These are phyloP conservation scores for Zaprionus camerounensis DNA, from an alignment of 1,140 invertebrate species.

Conservation along the genomic window DNA sequence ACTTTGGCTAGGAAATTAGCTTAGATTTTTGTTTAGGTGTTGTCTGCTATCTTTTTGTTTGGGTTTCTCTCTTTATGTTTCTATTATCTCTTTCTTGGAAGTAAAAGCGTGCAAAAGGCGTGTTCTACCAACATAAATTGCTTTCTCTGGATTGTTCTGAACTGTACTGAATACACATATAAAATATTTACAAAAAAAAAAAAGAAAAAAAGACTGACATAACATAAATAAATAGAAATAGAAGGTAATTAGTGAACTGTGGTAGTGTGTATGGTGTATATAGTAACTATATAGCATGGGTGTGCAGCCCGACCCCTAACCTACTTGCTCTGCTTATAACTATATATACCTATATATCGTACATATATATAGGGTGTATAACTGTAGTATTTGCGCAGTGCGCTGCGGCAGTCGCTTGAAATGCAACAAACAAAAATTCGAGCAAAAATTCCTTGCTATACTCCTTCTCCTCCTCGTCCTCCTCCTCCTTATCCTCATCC, in stretches of 20 bases:
- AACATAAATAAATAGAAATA: slow-evolving; percentile 60
- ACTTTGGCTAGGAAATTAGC: slow-evolving; percentile 37
- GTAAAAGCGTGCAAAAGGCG: slow-evolving; percentile 69
- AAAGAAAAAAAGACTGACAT: slow-evolving; percentile 30
- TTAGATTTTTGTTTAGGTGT: slow-evolving; percentile 20
- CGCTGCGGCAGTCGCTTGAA: slow-evolving; percentile 32
- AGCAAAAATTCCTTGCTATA: slow-evolving; percentile 41
- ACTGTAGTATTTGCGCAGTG: slow-evolving; percentile 33
- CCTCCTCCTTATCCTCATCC: neutral
- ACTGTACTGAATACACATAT: slow-evolving; percentile 27
- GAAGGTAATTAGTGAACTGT: slow-evolving; percentile 38
- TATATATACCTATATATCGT: slow-evolving; percentile 25
- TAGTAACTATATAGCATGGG: slow-evolving; percentile 51
- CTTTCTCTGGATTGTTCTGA: slow-evolving; percentile 26
- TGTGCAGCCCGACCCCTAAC: slow-evolving; percentile 42
- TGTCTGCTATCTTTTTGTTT: neutral
- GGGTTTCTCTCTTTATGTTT: neutral
- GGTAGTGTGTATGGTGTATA: slow-evolving; percentile 37
- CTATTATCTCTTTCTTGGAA: slow-evolving; percentile 48
- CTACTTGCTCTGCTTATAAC: slow-evolving; percentile 14
- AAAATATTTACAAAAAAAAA: slow-evolving; percentile 25
- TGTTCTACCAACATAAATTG: slow-evolving; percentile 37
- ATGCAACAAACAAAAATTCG: slow-evolving; percentile 73
- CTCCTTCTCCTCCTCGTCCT: neutral
- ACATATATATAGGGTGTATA: slow-evolving; percentile 27